Conservation (phyloP, 1,140 invertebrate genomes). For the Uloborus diversus region DNA sequence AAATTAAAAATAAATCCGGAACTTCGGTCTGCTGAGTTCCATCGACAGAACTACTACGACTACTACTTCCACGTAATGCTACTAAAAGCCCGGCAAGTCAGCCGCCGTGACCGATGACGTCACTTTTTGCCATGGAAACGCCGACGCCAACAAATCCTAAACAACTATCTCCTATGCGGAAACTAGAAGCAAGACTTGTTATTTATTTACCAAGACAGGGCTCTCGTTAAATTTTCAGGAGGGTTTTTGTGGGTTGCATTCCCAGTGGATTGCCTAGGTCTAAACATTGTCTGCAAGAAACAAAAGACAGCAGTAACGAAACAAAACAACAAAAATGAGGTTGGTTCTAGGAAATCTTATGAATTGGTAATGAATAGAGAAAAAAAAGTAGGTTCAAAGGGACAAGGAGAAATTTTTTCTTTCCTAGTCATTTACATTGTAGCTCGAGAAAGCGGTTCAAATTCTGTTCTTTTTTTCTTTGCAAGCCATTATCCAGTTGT, state of each 20-base stretch:
- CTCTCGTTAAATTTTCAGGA: constrained; percentile 40
- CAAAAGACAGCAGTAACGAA: no score
- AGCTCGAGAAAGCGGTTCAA: no score
- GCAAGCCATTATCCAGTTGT: no score
- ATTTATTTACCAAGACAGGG: constrained; percentile 31
- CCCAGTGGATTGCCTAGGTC: constrained; percentile 12
- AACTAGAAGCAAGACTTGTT: neutral
- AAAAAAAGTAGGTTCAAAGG: no score
- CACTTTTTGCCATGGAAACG: constrained; percentile 49
- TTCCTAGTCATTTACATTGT: no score
- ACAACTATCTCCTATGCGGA: constrained; percentile 18
- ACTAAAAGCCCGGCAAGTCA: constrained; percentile 5
- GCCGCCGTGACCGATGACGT: constrained; percentile 47
- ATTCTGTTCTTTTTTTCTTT: no score
- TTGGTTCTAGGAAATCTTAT: no score
- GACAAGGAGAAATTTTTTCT: no score
- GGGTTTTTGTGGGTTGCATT: constrained; percentile 21
- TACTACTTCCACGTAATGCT: constrained; percentile 26
- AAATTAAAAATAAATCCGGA: constrained; percentile 30
- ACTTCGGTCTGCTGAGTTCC: constrained; percentile 23
- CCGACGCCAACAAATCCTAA: constrained; percentile 42
- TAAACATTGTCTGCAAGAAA: neutral
- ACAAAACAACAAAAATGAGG: no score
- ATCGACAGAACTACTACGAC: neutral
- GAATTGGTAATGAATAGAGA: no score